Evolutionary conservation across 2,797 vertebrate species (phyloP).

Genomic region (Scolopax bukidnonensis): DNA sequence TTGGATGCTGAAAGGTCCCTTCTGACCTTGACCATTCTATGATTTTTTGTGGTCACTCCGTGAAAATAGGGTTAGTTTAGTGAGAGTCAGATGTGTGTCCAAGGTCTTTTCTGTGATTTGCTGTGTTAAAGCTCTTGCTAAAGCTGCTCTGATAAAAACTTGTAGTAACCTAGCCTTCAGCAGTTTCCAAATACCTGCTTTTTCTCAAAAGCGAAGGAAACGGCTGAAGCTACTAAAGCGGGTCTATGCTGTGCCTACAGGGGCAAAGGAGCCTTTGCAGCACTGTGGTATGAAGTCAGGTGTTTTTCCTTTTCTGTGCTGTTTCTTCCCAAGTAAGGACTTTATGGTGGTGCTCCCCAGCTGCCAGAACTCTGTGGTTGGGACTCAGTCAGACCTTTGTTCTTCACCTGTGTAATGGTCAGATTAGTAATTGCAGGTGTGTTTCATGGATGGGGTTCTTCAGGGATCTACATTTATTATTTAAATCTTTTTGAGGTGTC

Average conservation of each 20-base stretch:
- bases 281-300: accelerated
- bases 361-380: accelerated
- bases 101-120: accelerated
- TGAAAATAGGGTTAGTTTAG: accelerated
- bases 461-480: accelerated
- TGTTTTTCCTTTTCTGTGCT: too few relatives aligned
- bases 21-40: accelerated
- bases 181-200: accelerated
- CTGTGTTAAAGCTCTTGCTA: accelerated
- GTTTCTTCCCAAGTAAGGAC: accelerated
- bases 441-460: accelerated
- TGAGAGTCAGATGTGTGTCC: accelerated
- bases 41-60: accelerated
- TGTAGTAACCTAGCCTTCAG: accelerated
- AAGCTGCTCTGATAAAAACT: accelerated
- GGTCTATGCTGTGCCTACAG: accelerated
- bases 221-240: accelerated
- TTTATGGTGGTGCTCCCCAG: not conserved
- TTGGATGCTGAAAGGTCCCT: not conserved
- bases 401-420: not conserved
- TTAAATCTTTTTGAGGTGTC: not conserved
- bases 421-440: accelerated
- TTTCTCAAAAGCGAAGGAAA: not conserved
- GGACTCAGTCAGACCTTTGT: accelerated
- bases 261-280: accelerated